phyloP scores from a whole-genome alignment of 2,888 invertebrate species.

The Anorthoa munda region DNA sequence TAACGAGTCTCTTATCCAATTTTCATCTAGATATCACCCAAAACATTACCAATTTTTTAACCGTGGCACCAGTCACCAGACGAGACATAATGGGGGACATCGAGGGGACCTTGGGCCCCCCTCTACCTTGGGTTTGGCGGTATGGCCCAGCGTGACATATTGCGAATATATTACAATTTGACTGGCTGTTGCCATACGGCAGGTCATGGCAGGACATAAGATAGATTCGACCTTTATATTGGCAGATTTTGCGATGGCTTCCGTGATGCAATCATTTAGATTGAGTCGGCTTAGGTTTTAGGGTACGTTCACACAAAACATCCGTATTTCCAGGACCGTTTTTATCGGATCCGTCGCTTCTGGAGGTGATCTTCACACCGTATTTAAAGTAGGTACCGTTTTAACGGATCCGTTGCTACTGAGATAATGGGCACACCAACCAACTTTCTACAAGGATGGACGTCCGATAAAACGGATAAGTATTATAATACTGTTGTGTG shows the following conservation, averaged over 20 bases:
- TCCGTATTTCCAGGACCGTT: no score
- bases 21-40: background rate
- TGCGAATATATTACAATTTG: conserved; percentile 70
- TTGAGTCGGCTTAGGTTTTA: no score
- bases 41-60: conserved; percentile 17
- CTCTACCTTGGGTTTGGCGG: conserved; percentile 65
- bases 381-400: no score
- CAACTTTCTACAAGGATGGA: no score
- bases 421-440: no score
- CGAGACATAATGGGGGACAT: conserved; percentile 65
- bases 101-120: conserved; percentile 77
- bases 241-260: background rate
- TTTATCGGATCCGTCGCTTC: no score
- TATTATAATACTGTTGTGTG: no score
- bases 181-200: conserved; percentile 40
- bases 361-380: no score
- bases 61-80: conserved; percentile 48
- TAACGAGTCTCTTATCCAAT: no score
- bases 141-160: conserved; percentile 71
- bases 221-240: conserved; percentile 40
- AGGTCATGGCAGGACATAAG: conserved; percentile 41
- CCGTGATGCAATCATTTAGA: background rate
- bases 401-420: no score
- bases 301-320: no score
- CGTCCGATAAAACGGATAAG: no score